Conservation (phyloP, 2,113 vertebrate genomes). For the Aplodontia rufa region DNA sequence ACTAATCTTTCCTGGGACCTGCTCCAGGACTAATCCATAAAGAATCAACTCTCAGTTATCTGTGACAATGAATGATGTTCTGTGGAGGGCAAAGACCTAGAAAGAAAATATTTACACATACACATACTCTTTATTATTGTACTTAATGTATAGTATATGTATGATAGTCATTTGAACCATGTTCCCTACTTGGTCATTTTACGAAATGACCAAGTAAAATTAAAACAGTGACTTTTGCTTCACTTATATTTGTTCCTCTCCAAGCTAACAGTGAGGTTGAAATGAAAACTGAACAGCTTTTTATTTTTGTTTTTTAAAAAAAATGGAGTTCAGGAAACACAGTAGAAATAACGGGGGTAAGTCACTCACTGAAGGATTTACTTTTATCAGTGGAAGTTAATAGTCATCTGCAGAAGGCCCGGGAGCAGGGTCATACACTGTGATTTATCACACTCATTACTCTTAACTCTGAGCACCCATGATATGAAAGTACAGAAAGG, state of each 20-base stretch:
- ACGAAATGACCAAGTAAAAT: no score
- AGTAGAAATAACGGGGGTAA: background rate
- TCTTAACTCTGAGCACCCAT: background rate
- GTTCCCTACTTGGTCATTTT: background rate
- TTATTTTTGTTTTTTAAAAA: background rate
- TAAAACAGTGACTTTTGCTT: background rate
- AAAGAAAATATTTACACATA: background rate
- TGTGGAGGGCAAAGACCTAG: background rate
- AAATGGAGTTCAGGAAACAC: fast-evolving
- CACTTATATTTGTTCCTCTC: background rate
- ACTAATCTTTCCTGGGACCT: constrained; percentile 38
- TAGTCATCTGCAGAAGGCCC: background rate
- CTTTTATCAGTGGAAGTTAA: background rate
- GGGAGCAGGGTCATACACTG: background rate
- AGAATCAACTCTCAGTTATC: constrained; percentile 14
- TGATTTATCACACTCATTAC: background rate
- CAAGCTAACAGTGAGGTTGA: background rate
- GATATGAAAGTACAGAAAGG: background rate
- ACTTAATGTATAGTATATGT: no score
- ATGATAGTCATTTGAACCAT: background rate
- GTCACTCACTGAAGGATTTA: background rate
- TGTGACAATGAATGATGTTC: background rate
- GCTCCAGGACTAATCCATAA: background rate
- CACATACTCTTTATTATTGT: no score
- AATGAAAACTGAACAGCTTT: background rate